phyloP scores from a whole-genome alignment of 2,797 vertebrate genomes.

The Schizopygopsis malacanthus region DNA sequence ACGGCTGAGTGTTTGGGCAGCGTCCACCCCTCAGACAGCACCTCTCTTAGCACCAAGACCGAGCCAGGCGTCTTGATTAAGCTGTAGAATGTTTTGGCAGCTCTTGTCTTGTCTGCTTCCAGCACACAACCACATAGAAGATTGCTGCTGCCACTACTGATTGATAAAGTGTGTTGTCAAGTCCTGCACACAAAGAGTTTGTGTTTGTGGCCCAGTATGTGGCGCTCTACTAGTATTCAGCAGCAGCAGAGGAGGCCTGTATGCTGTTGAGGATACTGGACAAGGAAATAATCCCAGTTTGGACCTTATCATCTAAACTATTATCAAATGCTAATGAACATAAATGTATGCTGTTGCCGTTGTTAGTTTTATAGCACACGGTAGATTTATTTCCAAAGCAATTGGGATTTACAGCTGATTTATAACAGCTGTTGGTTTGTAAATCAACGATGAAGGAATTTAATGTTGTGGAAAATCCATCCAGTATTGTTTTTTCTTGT shows the following conservation, averaged over 20 bases:
- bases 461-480: neutral
- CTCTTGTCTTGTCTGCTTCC: neutral
- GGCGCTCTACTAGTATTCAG: neutral
- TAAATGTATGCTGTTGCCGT: neutral
- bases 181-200: neutral
- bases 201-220: neutral
- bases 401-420: slow-evolving; percentile 3
- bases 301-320: slow-evolving; percentile 1
- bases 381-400: slow-evolving; percentile 11
- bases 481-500: neutral
- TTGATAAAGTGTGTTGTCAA: slow-evolving; percentile 13
- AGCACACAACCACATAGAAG: neutral
- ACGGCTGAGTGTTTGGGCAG: neutral
- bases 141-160: neutral
- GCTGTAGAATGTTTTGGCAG: slow-evolving; percentile 14
- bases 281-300: neutral
- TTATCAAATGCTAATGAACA: neutral
- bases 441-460: neutral
- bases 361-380: slow-evolving; percentile 10
- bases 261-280: neutral
- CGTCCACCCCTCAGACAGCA: slow-evolving; percentile 1
- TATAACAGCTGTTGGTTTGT: slow-evolving; percentile 18
- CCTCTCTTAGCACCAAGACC: neutral
- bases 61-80: slow-evolving; percentile 1
- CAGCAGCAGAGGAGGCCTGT: neutral